These are phyloP conservation scores for Eledone cirrhosa DNA, from an alignment of 2,888 invertebrate species.

Conservation along the genomic window DNA sequence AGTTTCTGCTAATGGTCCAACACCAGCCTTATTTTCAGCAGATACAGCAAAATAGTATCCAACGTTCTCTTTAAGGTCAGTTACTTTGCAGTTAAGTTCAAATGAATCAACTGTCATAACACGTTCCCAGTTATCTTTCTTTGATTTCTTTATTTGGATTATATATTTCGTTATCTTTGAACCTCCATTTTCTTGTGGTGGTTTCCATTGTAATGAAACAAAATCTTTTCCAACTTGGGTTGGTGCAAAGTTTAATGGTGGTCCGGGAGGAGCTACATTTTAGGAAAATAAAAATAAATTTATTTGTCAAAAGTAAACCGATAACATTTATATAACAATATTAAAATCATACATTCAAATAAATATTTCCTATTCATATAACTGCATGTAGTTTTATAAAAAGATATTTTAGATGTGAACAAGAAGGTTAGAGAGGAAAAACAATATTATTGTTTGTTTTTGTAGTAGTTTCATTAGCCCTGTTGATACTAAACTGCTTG, in stretches of 20 bases:
- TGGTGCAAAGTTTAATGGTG: conserved; percentile 53
- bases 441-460: no score
- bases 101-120: conserved; percentile 47
- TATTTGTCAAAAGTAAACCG: no score
- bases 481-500: no score
- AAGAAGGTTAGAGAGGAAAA: no score
- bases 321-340: no score
- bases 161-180: conserved; percentile 59
- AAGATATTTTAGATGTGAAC: no score
- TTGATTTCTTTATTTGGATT: conserved; percentile 46
- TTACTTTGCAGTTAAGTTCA: conserved; percentile 51
- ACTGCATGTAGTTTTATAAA: no score
- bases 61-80: conserved; percentile 54
- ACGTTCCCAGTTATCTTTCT: conserved; percentile 51
- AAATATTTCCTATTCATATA: no score
- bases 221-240: conserved; percentile 54
- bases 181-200: conserved; percentile 60
- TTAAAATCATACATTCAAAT: no score
- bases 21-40: conserved; percentile 61
- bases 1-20: conserved; percentile 21
- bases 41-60: conserved; percentile 63
- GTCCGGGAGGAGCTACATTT: conserved; percentile 62
- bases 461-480: no score
- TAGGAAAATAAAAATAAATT: neutral
- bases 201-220: conserved; percentile 57